Evolutionary conservation across 1,140 invertebrate genomes (phyloP).

Genomic region (Trachelipus rathkii): DNA sequence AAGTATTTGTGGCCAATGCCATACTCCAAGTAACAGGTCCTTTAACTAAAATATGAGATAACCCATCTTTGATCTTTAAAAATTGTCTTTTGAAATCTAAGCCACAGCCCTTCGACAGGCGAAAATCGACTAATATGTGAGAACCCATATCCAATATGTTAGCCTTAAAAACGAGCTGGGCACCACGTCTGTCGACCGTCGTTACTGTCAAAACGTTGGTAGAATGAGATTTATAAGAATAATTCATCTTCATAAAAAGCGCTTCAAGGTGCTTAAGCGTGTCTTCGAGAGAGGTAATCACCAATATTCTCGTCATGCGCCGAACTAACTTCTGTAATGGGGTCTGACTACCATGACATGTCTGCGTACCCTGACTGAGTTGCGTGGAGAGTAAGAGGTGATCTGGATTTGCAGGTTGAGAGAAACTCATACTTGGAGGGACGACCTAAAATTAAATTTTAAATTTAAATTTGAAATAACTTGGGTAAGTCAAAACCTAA

Average conservation of each 20-base stretch:
- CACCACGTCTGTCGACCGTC: constrained; percentile 68
- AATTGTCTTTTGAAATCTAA: constrained; percentile 89
- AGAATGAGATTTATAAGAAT: constrained; percentile 56
- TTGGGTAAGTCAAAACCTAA: too few species aligned
- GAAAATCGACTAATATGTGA: constrained; percentile 73
- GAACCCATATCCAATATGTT: constrained; percentile 75
- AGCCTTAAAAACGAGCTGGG: constrained; percentile 76
- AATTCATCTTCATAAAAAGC: constrained; percentile 62
- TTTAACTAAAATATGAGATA: constrained; percentile 58
- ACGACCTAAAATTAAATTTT: neutral
- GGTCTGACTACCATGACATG: constrained; percentile 50
- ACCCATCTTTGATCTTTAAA: constrained; percentile 66
- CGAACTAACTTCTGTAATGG: constrained; percentile 75
- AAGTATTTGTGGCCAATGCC: constrained; percentile 55
- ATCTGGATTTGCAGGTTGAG: constrained; percentile 77
- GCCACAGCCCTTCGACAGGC: constrained; percentile 90
- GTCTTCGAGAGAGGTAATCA: constrained; percentile 61
- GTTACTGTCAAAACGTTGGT: constrained; percentile 63
- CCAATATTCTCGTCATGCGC: constrained; percentile 88
- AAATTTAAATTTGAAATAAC: too few species aligned
- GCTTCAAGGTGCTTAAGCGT: constrained; percentile 61
- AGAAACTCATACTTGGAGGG: constrained; percentile 57
- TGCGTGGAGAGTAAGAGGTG: constrained; percentile 76
- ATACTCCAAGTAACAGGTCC: constrained; percentile 57
- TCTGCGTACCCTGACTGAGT: constrained; percentile 52